These are phyloP conservation scores for Ophiothrix spiculata DNA, from an alignment of 35 echinoderm and acorn worm genomes.

Conservation along the genomic window DNA sequence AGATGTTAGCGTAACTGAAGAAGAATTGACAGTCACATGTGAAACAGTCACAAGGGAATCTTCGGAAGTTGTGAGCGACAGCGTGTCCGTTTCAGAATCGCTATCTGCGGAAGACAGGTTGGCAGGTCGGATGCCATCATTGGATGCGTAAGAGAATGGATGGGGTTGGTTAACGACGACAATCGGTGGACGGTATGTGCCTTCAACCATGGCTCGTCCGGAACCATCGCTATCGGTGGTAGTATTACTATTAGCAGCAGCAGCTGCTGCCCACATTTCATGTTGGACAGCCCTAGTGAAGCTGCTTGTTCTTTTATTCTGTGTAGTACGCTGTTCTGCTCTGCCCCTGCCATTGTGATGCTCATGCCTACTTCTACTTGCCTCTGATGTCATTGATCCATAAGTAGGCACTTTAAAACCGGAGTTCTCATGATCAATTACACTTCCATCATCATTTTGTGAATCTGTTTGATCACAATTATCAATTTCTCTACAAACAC, in stretches of 20 bases:
- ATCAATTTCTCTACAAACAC: neutral
- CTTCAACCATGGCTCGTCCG: slow-evolving; percentile 28
- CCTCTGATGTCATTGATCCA: neutral
- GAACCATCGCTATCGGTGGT: slow-evolving; percentile 16
- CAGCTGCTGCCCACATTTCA: slow-evolving; percentile 17
- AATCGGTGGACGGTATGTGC: slow-evolving; percentile 43
- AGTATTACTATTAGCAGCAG: neutral
- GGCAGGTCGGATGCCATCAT: slow-evolving; percentile 14
- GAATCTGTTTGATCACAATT: too few relatives aligned
- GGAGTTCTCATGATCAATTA: neutral
- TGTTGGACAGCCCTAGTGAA: slow-evolving; percentile 43
- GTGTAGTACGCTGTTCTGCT: slow-evolving; percentile 9
- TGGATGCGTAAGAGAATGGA: neutral
- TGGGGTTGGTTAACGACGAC: slow-evolving; percentile 16
- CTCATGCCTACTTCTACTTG: neutral
- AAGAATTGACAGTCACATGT: neutral
- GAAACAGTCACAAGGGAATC: neutral
- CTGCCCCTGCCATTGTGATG: slow-evolving; percentile 6
- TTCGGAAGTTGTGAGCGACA: neutral
- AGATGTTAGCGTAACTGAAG: neutral
- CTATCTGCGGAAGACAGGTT: slow-evolving; percentile 31
- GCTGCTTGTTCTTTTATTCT: slow-evolving; percentile 31
- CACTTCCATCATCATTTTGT: too few relatives aligned
- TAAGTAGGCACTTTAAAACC: neutral
- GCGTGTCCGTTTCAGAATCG: neutral